Evolutionary conservation across 2,797 vertebrate species (phyloP).

Genomic region (Sarcophilus harrisii): DNA sequence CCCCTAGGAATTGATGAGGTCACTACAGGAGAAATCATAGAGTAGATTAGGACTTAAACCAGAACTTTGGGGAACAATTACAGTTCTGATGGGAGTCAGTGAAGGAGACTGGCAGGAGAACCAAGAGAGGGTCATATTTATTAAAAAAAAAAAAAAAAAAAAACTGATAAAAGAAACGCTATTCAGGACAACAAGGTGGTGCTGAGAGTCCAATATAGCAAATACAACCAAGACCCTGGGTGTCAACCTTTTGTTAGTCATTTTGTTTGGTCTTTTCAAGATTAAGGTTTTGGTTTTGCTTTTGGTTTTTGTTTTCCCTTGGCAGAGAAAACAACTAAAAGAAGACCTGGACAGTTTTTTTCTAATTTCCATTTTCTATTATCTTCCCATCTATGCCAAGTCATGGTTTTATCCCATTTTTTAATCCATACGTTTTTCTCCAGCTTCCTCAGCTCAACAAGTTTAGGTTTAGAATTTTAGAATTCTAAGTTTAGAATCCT

Average conservation of each 20-base stretch:
- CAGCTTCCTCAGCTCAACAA: not conserved
- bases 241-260: not conserved
- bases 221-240: not conserved
- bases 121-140: not conserved
- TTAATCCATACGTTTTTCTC: not conserved
- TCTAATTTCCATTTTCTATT: not conserved
- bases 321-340: not conserved
- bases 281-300: no score
- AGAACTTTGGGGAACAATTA: not conserved
- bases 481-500: not conserved
- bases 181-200: not conserved
- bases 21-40: not conserved
- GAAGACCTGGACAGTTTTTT: not conserved
- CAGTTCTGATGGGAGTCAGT: not conserved
- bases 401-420: not conserved
- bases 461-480: not conserved
- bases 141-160: no score
- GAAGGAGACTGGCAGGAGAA: not conserved
- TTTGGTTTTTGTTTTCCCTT: not conserved
- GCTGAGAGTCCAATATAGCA: not conserved
- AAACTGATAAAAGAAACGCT: not conserved
- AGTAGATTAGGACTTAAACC: not conserved
- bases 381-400: not conserved
- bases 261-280: not conserved
- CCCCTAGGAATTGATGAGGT: not conserved